phyloP scores from a whole-genome alignment of 1,140 invertebrate species.

The Drosophila murphyi region DNA sequence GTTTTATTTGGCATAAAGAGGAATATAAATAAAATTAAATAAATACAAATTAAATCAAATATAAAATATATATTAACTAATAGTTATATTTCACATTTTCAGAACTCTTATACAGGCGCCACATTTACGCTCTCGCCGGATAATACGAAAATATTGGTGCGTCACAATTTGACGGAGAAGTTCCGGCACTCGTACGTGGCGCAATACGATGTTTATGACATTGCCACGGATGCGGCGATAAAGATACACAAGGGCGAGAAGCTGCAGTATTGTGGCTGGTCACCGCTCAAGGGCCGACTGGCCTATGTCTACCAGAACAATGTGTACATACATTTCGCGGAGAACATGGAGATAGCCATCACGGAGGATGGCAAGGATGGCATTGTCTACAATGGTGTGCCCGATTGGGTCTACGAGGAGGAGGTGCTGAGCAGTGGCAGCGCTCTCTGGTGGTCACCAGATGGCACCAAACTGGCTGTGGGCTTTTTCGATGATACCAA shows the following conservation, averaged over 20 bases:
- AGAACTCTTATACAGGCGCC: conserved; percentile 63
- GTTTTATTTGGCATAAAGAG: too few species aligned
- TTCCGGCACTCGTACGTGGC: conserved; percentile 80
- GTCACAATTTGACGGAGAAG: conserved; percentile 67
- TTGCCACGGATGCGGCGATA: conserved; percentile 71
- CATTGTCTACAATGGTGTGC: conserved; percentile 91
- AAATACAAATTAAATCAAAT: conserved; percentile 2
- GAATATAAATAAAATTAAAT: conserved; percentile 46
- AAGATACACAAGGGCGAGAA: conserved; percentile 85
- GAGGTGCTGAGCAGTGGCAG: conserved; percentile 94
- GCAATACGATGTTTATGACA: conserved; percentile 80
- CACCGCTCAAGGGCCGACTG: conserved; percentile 88
- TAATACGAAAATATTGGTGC: conserved; percentile 74
- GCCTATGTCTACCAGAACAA: conserved; percentile 93
- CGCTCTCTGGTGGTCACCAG: conserved; percentile 95
- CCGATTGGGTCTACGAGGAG: conserved; percentile 94
- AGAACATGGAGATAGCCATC: conserved; percentile 84
- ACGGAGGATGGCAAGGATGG: conserved; percentile 87
- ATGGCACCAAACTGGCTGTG: conserved; percentile 91
- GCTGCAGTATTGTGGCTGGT: conserved; percentile 90
- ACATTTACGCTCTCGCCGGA: conserved; percentile 70
- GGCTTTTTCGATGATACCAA: conserved; percentile 93
- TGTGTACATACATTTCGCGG: conserved; percentile 86
- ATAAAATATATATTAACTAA: too few species aligned
- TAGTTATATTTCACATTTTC: background rate